Base-by-base conservation (phyloP, 2,797 vertebrate species). In the Geotria australis region DNA sequence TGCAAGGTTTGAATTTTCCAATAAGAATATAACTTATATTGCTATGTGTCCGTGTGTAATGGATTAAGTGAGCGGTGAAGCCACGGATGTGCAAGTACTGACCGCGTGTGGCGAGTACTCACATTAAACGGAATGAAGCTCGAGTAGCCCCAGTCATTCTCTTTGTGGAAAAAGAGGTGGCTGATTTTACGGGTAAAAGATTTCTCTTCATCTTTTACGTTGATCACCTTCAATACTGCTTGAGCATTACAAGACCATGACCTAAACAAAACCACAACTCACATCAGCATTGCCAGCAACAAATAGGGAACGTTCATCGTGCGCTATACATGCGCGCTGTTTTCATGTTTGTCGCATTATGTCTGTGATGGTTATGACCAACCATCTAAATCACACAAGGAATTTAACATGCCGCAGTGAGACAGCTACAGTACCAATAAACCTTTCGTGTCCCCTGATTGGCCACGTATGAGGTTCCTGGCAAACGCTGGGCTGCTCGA, bases 101-200 rank as follows among this genome's bases (percentile, higher is more conserved):
- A 38, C 24, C 24, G 38, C 24, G 24, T 5, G 24, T 38, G 24
- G 24, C 24, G 24, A 5, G 24, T 63, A 82, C 91, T 93, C 75
- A 99, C 91, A 67, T 83, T 96, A 88, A 89, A 99, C 61, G 89
- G 85, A 89, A 96, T 95, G 66, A 99, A 96, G 70, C 91, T 99
- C 66, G 91, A 99, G 68, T 95, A 99, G 60, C 91, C 91, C 91
- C 89, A 99, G 60, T 99, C 91, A 10, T 99, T 99, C 65, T 96
- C 91, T 71, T 99, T 99, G 72, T 99, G 89, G 76, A 96, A 99
- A 74, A 96, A 99, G 60, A 99, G 73, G 65, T 99, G 91, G 68
- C 89, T 96, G 69, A 99, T 99, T 56, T 85, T 79, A 59, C 89
- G 83, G 69, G 85, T 99, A 74, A 99, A 99, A 2, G 89, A 95